Evolutionary conservation across 2,113 vertebrate genomes (phyloP), one percentile per base, ranked within the genome.

Genomic region (Galemys pyrenaicus): DNA sequence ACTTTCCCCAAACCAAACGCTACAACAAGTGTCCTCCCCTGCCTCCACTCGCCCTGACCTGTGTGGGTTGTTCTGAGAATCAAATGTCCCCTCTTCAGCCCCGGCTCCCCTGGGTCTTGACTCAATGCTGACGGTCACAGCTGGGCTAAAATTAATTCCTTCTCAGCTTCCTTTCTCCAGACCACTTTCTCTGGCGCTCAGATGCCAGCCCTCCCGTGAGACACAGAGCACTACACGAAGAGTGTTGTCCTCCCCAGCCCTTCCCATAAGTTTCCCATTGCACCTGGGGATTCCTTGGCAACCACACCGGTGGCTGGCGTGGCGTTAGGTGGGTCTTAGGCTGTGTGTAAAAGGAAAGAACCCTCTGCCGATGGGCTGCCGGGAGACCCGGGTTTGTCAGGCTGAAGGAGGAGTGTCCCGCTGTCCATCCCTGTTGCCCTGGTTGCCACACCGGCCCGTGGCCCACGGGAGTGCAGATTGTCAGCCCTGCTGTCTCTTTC

Each of bases 401-500:
- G 7, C 30, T 37, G 7, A 83, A 81, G 28, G 37, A 62, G 56
- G 54, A 20, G 19, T 10, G 49, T 67, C 83, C 73, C 37, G 26
- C 64, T 62, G 2, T 0, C 8, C 67, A n/a, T 41, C 46, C 32
- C 67, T 58, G 30, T 54, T 39, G 24, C 54, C 37, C 89, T 41
- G 24, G 81, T 88, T 96, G 32, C 83, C 62, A 13, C 0, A 1
- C 41, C 94, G 94, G 58, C 37, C n/a, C 71, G 81, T 10, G 37
- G 22, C 77, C 49, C 46, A 24, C 19, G 26, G 32, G 32, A 62
- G 30, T 20, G 0, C 22, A 46, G 35, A n/a, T 17, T 94, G 67
- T 94, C 65, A 46, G 35, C 26, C 44, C 79, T 51, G 85, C 46
- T 20, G 1, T 96, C 9, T 98, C 88, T 97, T 98, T 75, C 97